These are phyloP conservation scores for Rhinoptilus africanus DNA, from an alignment of 2,113 vertebrate genomes.

Conservation along the genomic window DNA sequence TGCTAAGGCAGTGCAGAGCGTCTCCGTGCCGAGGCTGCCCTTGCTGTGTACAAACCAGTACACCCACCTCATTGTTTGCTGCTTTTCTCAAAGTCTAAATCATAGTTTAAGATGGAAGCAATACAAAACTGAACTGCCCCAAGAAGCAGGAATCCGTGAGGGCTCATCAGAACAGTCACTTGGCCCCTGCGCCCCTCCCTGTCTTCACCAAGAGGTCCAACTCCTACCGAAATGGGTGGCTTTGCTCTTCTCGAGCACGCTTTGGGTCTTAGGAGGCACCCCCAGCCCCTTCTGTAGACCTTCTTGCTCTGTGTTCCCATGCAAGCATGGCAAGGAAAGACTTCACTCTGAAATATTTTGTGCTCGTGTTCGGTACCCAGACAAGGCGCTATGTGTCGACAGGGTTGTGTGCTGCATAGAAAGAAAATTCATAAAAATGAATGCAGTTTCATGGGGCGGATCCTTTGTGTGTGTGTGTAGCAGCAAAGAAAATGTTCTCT, in stretches of 20 bases:
- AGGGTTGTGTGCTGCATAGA: not conserved
- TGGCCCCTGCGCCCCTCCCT: not conserved
- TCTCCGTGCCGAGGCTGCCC: accelerated
- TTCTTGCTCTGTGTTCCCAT: not conserved
- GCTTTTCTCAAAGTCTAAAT: not conserved
- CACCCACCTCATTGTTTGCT: not conserved
- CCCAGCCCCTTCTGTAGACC: not conserved
- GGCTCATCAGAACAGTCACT: not conserved
- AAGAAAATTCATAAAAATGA: not conserved
- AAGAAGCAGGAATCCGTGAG: not conserved
- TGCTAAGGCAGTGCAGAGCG: not conserved
- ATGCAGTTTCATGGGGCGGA: not conserved
- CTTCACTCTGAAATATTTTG: not conserved
- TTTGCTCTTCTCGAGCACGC: not conserved
- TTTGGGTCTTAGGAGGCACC: not conserved
- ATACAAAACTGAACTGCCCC: not conserved
- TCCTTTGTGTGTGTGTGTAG: not conserved
- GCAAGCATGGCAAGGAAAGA: not conserved
- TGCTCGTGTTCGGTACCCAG: not conserved
- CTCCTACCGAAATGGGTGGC: not conserved
- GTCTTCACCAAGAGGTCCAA: not conserved
- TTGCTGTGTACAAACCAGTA: not conserved
- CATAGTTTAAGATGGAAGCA: not conserved
- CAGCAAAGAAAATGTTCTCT: not conserved
- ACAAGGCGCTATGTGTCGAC: not conserved